Percentiles rank a stretch among this genome's conserved stretches.
Conservation (phyloP, 2,113 vertebrate species). For the Castor canadensis region DNA sequence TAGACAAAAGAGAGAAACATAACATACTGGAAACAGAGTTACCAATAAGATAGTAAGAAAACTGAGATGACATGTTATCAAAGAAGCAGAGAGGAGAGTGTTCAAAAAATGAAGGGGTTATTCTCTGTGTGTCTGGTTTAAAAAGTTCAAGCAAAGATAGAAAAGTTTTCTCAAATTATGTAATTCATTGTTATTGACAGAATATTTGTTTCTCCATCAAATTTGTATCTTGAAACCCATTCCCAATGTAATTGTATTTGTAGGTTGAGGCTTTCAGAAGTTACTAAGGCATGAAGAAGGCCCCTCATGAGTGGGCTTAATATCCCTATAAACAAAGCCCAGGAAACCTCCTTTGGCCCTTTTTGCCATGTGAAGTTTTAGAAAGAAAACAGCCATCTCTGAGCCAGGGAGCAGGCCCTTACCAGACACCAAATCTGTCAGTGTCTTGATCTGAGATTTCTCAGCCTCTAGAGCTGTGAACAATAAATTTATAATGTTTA, state of each 20-base stretch:
- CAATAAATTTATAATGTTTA: no score
- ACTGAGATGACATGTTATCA: not conserved
- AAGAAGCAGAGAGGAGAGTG: not conserved
- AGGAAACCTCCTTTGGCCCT: not conserved
- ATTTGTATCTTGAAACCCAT: not conserved
- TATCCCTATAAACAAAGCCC: not conserved
- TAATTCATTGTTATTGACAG: not conserved
- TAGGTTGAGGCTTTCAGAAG: not conserved
- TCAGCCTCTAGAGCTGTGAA: no score
- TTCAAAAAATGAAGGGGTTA: not conserved
- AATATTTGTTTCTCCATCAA: not conserved
- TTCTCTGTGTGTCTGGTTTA: not conserved
- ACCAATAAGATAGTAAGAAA: not conserved
- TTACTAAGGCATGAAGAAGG: not conserved
- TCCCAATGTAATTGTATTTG: not conserved
- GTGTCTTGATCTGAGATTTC: no score
- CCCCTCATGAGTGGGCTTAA: not conserved
- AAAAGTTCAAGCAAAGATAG: not conserved
- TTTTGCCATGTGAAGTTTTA: not conserved
- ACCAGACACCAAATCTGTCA: no score
- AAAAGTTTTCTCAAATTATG: not conserved
- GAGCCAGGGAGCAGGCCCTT: no score
- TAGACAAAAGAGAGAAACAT: not conserved
- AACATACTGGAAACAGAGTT: not conserved
- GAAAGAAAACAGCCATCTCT: fast-evolving